A percentile compares a stretch with the other conserved stretches of the same genome.
Evolutionary conservation across 2,113 vertebrate genomes (phyloP).

Genomic region (Dromas ardeola): DNA sequence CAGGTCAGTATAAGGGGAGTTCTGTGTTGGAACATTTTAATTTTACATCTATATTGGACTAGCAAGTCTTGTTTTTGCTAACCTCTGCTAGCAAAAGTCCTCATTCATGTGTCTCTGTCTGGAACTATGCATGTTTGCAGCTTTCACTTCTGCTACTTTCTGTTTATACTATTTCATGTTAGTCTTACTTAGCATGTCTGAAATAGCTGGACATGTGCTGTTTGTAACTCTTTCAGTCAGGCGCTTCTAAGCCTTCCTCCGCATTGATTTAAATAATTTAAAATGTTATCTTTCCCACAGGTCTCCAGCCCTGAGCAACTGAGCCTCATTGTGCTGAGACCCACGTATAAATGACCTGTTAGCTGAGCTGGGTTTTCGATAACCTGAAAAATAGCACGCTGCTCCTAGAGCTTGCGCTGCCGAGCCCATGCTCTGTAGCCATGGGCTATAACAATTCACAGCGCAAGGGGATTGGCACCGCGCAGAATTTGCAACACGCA

Average conservation of each 20-base stretch:
- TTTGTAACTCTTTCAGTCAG: not conserved
- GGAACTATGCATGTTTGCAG: not conserved
- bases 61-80: not conserved
- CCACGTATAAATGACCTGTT: not conserved
- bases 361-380: not conserved
- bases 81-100: not conserved
- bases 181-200: not conserved
- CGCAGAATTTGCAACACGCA: rapidly evolving
- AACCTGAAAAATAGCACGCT: not conserved
- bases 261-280: not conserved
- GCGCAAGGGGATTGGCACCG: not conserved
- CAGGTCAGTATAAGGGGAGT: not conserved
- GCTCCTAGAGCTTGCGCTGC: not conserved
- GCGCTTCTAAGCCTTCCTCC: not conserved
- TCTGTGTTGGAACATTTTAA: rapidly evolving
- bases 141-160: not conserved
- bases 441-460: not conserved
- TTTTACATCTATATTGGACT: not conserved
- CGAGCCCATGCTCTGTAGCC: not conserved
- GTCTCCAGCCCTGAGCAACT: not conserved
- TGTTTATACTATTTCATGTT: not conserved
- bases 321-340: not conserved
- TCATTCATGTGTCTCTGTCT: not conserved
- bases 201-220: not conserved
- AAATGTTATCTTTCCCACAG: not conserved